Base-by-base conservation (phyloP, 2,113 vertebrate genomes). In the Silurus meridionalis region DNA sequence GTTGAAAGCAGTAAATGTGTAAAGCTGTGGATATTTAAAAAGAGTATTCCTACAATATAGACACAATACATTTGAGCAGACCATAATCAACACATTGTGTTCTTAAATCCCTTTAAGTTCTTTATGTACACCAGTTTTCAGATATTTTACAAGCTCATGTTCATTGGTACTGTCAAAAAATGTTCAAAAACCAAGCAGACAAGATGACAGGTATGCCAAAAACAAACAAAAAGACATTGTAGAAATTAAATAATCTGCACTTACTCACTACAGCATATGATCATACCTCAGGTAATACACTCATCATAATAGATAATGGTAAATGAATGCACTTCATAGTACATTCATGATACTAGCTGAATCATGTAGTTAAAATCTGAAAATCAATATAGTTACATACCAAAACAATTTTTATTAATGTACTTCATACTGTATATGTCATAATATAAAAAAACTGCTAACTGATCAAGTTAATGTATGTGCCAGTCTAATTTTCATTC, bases 21-120 rank as follows among this genome's bases (percentile, higher is more conserved):
- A 78, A 63, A 75, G 80, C 83, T 80, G 61, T 90, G 88, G 91
- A 82, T 46, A 86, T 84, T 74, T 89, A 86, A 90, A 91, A 53
- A 67, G 63, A 53, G 75, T 63, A 80, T 86, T 67, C 64, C n/a
- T 5, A 37, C 37, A 37, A 37, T 37, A 25, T 2, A 67, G 67
- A 71, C 19, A 69, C 25, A 37, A 5, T 69, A 21, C 46, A 17
- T 28, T 72, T 48, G 28, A 48, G 69, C 4, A 72, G 7, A 15
- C 28, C 69, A 48, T 72, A 19, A 28, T 67, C 64, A 46, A 48
- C 48, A 72, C 6, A 19, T 19, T 3, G 15, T 72, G 15, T 46
- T 21, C 17, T 19, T 72, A 72, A 2, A 19, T 15, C 15, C 6
- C 37, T 48, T 17, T 14, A 19, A 7, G 37, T 1, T 15, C 13